Conservation (phyloP, 2,888 invertebrate genomes). For the Willowsia nigromaculata region DNA sequence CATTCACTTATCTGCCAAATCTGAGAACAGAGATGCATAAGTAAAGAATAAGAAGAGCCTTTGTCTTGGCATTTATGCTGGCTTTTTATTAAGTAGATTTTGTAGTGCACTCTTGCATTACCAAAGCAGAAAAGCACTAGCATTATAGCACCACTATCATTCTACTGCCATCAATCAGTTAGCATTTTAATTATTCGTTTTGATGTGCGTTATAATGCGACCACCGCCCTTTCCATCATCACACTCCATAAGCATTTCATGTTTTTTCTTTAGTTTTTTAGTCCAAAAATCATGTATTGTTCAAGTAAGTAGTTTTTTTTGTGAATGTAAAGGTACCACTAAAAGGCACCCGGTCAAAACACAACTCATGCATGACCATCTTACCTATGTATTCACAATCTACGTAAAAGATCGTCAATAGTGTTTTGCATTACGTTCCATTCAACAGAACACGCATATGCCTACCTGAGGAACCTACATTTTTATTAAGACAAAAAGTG, state of each 20-base stretch:
- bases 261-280: not conserved
- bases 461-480: no score
- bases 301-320: not conserved
- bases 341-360: no score
- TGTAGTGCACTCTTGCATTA: conserved; percentile 29
- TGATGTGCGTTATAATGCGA: not conserved
- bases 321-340: not conserved
- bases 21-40: no score
- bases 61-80: not conserved
- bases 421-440: no score
- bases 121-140: conserved; percentile 10
- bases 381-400: no score
- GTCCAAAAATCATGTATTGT: not conserved
- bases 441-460: no score
- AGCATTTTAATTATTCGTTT: not conserved
- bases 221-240: not conserved
- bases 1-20: conserved; percentile 33
- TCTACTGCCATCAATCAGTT: not conserved
- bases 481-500: no score
- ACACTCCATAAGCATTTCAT: not conserved
- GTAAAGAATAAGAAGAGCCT: not conserved
- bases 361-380: no score
- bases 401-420: no score
- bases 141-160: not conserved
- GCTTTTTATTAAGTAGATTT: not conserved